Base-by-base conservation (phyloP, 2,888 invertebrate genomes). In the Thera obeliscata region DNA sequence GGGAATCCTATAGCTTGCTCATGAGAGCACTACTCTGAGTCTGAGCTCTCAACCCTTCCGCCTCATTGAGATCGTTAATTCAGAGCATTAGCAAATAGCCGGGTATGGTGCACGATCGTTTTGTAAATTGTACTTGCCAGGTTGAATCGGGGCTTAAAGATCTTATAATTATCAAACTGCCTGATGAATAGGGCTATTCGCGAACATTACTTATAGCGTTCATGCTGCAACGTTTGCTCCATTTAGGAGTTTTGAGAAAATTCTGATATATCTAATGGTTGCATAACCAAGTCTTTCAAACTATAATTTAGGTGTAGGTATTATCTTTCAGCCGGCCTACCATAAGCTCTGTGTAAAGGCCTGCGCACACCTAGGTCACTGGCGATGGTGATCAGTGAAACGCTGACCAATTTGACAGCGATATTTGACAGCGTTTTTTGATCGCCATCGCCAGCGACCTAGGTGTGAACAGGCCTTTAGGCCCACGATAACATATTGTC, bases 81-180 rank as follows among this genome's bases (percentile, higher is more conserved):
- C 81, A 78, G 81, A 81, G 81, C 79, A 84, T 86, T 87, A 87
- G 81, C 81, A 83, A 86, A 85, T 82, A 81, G 81, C 81, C 74
- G 77, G 79, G 76, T 81, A 82, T 78, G 75, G 77, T 79, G 82
- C 84, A 85, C 86, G 85, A 86, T 81, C 81, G 81, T 79, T 81
- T 78, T 82, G 82, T 85, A 85, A 85, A 84, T 81, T 80, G 81
- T 79, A 77, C 75, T 81, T 73, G 78, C 78, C 73, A 74, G 76
- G 79, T 78, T 63, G 57, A 69, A 74, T 75, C 72, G 67, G 56
- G 50, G 62, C 69, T 67, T 74, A 71, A 71, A 71, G 71, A 74
- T 75, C 70, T 75, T 73, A 61, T 71, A 74, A 75, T 75, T 74
- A 75, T 70, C 62, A 67, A 72, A 70, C 63, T 71, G 70, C 69